Evolutionary conservation across 2,888 invertebrate genomes (phyloP).

Genomic region (Cordilura impudica): DNA sequence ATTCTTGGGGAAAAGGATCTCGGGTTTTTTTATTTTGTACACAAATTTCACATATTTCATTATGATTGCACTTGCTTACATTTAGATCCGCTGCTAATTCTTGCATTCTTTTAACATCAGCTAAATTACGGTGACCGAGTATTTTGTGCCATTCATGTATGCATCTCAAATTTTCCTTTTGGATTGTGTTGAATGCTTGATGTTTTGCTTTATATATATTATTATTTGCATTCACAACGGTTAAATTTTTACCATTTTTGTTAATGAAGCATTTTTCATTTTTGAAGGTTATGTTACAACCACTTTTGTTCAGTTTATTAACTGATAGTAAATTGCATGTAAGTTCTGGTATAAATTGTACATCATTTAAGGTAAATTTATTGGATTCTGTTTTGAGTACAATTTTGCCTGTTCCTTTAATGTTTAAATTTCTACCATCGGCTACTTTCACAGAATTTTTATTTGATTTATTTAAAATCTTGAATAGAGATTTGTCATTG

Average conservation of each 20-base stretch:
- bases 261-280: neutral
- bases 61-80: neutral
- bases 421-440: neutral
- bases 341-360: neutral
- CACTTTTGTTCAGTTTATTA: neutral
- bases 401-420: neutral
- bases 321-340: neutral
- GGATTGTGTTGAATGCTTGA: neutral
- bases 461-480: neutral
- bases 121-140: neutral
- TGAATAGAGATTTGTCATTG: neutral
- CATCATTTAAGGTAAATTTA: neutral
- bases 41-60: slow-evolving; percentile 6
- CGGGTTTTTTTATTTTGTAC: neutral
- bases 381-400: neutral
- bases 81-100: neutral
- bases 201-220: neutral
- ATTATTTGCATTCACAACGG: neutral
- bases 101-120: neutral
- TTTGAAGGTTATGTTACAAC: neutral
- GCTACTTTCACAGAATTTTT: neutral
- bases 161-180: neutral
- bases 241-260: neutral
- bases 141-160: neutral
- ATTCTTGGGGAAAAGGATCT: slow-evolving; percentile 13